Evolutionary conservation across 1,140 invertebrate species (phyloP).

Genomic region (Apis dorsata): DNA sequence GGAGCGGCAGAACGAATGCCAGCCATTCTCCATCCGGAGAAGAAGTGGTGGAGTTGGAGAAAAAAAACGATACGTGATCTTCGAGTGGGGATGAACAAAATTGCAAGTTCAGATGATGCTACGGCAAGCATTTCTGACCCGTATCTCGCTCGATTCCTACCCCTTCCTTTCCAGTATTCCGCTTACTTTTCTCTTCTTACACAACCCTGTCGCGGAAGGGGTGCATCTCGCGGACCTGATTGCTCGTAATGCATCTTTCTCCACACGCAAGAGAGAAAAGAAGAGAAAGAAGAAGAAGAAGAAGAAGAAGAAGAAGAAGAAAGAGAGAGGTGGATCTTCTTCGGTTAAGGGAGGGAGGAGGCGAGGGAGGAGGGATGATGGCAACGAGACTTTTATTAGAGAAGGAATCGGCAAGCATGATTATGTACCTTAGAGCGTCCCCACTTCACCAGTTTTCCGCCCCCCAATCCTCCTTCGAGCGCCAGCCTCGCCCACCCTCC

Average conservation of each 20-base stretch:
- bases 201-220: slow-evolving; percentile 48
- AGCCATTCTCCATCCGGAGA: neutral
- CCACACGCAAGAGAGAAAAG: slow-evolving; percentile 63
- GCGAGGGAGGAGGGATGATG: neutral
- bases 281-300: neutral
- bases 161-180: slow-evolving; percentile 13
- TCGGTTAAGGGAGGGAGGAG: neutral
- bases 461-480: slow-evolving; percentile 32
- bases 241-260: slow-evolving; percentile 72
- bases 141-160: slow-evolving; percentile 71
- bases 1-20: neutral
- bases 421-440: slow-evolving; percentile 79
- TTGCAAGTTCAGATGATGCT: slow-evolving; percentile 76
- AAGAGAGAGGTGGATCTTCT: slow-evolving; percentile 30
- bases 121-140: slow-evolving; percentile 77
- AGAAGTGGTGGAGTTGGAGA: neutral
- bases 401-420: slow-evolving; percentile 80
- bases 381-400: slow-evolving; percentile 80
- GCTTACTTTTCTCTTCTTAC: slow-evolving; percentile 57
- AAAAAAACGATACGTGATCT: slow-evolving; percentile 38
- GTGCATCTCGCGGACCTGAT: slow-evolving; percentile 60
- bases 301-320: neutral
- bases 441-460: slow-evolving; percentile 58
- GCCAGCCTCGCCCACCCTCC: slow-evolving; percentile 15
- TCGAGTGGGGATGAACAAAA: slow-evolving; percentile 74